Evolutionary conservation across 2,113 vertebrate species (phyloP).

Genomic region (Phoxinus phoxinus): DNA sequence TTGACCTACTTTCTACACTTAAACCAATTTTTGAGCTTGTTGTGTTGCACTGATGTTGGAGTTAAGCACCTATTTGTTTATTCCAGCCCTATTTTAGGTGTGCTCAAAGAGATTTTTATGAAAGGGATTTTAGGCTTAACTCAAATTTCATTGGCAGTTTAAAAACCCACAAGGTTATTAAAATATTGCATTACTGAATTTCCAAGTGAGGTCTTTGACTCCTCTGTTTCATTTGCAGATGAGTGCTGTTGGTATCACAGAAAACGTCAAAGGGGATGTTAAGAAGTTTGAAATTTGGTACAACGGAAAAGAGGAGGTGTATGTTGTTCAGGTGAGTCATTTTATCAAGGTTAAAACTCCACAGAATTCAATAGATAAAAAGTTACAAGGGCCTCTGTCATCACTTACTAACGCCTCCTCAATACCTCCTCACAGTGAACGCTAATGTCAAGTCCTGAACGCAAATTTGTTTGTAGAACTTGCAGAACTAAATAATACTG

Average conservation of each 20-base stretch:
- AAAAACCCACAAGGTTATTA: conserved; percentile 1
- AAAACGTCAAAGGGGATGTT: conserved; percentile 91
- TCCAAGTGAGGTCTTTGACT: not conserved
- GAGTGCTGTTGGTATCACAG: conserved; percentile 90
- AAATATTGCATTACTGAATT: conserved; percentile 2
- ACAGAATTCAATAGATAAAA: not conserved
- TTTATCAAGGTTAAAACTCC: conserved; percentile 12
- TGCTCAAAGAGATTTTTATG: conserved; percentile 15
- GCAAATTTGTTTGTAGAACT: conserved; percentile 5
- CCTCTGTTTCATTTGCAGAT: conserved; percentile 76
- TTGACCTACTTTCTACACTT: not conserved
- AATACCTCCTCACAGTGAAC: not conserved
- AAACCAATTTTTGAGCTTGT: not conserved
- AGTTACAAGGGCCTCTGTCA: conserved; percentile 10
- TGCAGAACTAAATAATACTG: not conserved
- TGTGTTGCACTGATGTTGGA: not conserved
- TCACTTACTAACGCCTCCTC: conserved; percentile 2
- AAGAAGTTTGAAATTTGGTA: conserved; percentile 98
- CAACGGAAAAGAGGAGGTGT: conserved; percentile 90
- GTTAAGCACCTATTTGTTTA: conserved; percentile 11
- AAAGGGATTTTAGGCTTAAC: conserved; percentile 15
- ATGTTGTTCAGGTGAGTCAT: conserved; percentile 87
- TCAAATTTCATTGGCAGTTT: not conserved
- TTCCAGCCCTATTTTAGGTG: not conserved
- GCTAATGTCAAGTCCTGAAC: conserved; percentile 3